Conservation (phyloP, 1,140 invertebrate species). For the Chironomus striatipennis region DNA sequence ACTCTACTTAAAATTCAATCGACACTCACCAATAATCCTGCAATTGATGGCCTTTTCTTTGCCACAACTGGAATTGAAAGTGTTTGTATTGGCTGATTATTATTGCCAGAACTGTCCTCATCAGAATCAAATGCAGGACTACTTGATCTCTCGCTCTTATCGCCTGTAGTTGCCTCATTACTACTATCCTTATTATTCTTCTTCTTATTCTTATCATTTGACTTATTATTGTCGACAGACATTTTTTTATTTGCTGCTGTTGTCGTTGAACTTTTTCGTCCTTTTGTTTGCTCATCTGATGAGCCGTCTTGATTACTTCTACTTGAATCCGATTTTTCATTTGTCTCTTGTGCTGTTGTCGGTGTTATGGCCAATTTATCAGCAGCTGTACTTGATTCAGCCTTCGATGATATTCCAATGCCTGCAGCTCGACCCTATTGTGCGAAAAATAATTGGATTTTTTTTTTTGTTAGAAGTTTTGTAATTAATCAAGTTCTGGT, state of each 20-base stretch:
- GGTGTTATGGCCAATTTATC: slow-evolving; percentile 40
- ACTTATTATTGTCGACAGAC: slow-evolving; percentile 27
- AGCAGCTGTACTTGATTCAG: slow-evolving; percentile 45
- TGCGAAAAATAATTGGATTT: neutral
- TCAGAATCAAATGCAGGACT: slow-evolving; percentile 94
- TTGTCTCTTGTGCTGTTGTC: slow-evolving; percentile 37
- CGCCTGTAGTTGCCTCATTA: slow-evolving; percentile 43
- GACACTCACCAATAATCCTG: slow-evolving; percentile 52
- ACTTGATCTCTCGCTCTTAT: slow-evolving; percentile 83
- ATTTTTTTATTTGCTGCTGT: slow-evolving; percentile 25
- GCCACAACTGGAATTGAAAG: slow-evolving; percentile 31
- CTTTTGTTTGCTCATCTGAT: slow-evolving; percentile 25
- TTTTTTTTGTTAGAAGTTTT: neutral
- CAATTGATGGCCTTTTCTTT: slow-evolving; percentile 52
- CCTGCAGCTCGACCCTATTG: slow-evolving; percentile 63
- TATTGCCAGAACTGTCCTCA: slow-evolving; percentile 61
- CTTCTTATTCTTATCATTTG: slow-evolving; percentile 29
- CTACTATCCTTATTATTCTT: slow-evolving; percentile 42
- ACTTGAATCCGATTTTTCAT: slow-evolving; percentile 18
- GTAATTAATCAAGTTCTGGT: neutral
- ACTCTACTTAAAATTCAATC: no score
- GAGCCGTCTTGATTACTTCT: slow-evolving; percentile 17
- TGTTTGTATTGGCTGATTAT: slow-evolving; percentile 34
- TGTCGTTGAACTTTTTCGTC: neutral
- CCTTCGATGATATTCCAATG: slow-evolving; percentile 65